A percentile compares a stretch with the other conserved stretches of the same genome.
Conservation (phyloP, 2,888 invertebrate genomes). For the Nephrocerus scutellatus region DNA sequence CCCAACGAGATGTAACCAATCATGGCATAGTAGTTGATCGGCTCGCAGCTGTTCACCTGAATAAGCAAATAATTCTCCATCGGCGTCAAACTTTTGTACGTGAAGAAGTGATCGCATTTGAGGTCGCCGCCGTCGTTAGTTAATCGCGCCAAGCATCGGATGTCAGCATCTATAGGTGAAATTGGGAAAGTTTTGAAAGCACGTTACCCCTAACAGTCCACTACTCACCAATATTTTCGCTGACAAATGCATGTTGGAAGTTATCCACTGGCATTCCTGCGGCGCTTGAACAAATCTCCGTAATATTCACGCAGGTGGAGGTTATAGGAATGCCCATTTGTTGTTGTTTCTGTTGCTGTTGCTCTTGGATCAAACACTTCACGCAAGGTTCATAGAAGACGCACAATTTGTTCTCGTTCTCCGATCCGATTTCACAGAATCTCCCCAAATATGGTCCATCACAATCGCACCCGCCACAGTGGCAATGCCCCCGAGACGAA, state of each 20-base stretch:
- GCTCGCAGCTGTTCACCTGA: conserved; percentile 31
- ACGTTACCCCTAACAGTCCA: neutral
- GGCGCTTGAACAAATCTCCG: conserved; percentile 33
- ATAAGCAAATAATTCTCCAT: conserved; percentile 33
- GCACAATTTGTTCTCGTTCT: conserved; percentile 41
- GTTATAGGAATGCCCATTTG: conserved; percentile 21
- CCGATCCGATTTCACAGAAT: conserved; percentile 40
- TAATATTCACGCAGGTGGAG: conserved; percentile 29
- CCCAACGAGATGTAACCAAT: conserved; percentile 46
- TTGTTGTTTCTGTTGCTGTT: conserved; percentile 31
- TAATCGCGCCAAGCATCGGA: conserved; percentile 36
- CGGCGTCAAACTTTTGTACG: conserved; percentile 30
- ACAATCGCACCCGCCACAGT: conserved; percentile 56
- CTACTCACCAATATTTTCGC: conserved; percentile 27
- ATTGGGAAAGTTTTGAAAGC: conserved; percentile 1
- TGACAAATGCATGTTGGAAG: conserved; percentile 34
- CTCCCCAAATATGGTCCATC: conserved; percentile 33
- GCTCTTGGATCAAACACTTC: conserved; percentile 35
- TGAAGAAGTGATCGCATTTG: conserved; percentile 40
- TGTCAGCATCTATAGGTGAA: conserved; percentile 22
- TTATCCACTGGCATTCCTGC: conserved; percentile 26
- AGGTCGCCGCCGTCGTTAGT: conserved; percentile 34
- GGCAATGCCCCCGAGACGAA: conserved; percentile 68
- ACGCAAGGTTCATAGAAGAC: conserved; percentile 43
- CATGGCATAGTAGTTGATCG: conserved; percentile 28